Base-by-base conservation (phyloP, 2,797 vertebrate species). In the Pseudochromis fuscus region DNA sequence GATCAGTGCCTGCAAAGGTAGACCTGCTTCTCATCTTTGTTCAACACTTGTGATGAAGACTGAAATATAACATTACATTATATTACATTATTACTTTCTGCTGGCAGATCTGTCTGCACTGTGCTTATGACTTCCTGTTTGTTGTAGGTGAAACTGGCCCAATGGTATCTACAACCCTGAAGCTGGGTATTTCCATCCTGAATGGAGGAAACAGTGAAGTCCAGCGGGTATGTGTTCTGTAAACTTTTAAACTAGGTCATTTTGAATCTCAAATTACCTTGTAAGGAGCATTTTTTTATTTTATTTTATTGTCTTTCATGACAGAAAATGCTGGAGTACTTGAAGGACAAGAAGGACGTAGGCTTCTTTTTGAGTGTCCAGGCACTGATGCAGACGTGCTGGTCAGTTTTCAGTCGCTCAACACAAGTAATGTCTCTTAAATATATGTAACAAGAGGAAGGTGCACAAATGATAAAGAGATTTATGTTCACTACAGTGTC, bases 1-100 rank as follows among this genome's bases (percentile, higher is more conserved):
- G 97, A 96, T 98, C 79, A 98, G 97, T 0, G 97, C 97, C 72
- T 98, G 97, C 88, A 98, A 96, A 95, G 97, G 97, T 97, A 67
- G 7, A 24, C 7, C 28, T 30, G 6, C 7, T 48, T 11, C 4
- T 13, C n/a, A 3, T 52, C 7, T 37, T 55, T 4, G 5, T 6
- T n/a, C 2, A 11, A 19, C 25, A 33, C 0, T n/a, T n/a, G n/a
- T n/a, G n/a, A n/a, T n/a, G n/a, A n/a, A n/a, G n/a, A n/a, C n/a
- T n/a, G n/a, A n/a, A n/a, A n/a, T n/a, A n/a, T n/a, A n/a, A n/a
- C n/a, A n/a, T n/a, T n/a, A n/a, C n/a, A n/a, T n/a, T n/a, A n/a
- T n/a, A n/a, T n/a, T n/a, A n/a, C n/a, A n/a, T n/a, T n/a, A n/a
- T n/a, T n/a, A n/a, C n/a, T 1, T 44, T 68, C 24, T 49, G 3